Evolutionary conservation across 2,797 vertebrate species (phyloP), one percentile per base, ranked within the genome.

Genomic region (Denticeps clupeoides): DNA sequence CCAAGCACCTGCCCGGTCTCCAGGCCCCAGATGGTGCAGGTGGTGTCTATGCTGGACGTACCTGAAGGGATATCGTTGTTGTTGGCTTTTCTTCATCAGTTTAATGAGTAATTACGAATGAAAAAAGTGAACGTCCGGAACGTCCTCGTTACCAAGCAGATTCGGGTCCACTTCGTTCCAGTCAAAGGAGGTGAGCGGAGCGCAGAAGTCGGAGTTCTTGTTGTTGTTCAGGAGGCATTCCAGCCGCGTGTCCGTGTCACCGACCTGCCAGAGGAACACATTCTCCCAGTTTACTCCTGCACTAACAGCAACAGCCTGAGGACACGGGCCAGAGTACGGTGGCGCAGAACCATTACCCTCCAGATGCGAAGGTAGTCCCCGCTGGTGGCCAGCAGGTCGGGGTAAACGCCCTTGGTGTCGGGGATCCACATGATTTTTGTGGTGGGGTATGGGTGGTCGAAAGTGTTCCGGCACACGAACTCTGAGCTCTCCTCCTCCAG

Each of bases 401-500:
- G 95, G 60, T 97, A 99, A 3, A 97, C 93, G 2, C 95, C 95
- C 64, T 98, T 99, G 27, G 91, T 96, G 76, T 99, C 95, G 1
- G 95, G 95, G 58, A 99, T 98, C 95, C 95, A 99, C 93, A 99
- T 99, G 56, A 99, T 90, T 76, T 98, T 98, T 44, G 94, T 98
- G 56, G 95, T 98, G 50, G 95, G 95, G 58, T 99, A 99, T 0
- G 94, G 95, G 48, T 99, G 95, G 67, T 98, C 95, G 61, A 99
- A 99, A 0, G 95, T 99, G 74, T 97, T 99, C 70, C 93, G 88
- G 81, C 94, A 97, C 54, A 99, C 90, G 52, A 99, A 99, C 75
- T 99, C 95, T 0, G 94, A 98, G 72, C 95, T 98, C 75, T 99
- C 95, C 50, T 99, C 95, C 50, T 99, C 94, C 71, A 99, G 81